A percentile compares a stretch with the other conserved stretches of the same genome.
These are phyloP conservation scores for Sebastes itinus DNA, from an alignment of 2,797 vertebrate genomes.

Conservation along the genomic window DNA sequence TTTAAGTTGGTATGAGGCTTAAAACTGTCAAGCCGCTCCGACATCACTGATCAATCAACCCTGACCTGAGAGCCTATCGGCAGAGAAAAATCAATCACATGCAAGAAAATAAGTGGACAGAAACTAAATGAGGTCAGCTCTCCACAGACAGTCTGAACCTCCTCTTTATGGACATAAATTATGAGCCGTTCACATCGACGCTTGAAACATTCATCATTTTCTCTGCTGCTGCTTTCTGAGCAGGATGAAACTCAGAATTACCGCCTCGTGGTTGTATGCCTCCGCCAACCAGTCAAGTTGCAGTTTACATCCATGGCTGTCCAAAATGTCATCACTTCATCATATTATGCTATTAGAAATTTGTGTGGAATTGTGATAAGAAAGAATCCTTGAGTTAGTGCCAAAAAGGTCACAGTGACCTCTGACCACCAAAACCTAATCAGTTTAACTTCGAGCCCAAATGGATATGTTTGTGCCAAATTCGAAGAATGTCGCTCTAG, in stretches of 20 bases:
- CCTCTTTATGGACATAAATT: constrained; percentile 39
- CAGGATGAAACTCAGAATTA: not conserved
- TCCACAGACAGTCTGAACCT: constrained; percentile 30
- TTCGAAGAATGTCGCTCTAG: too few species aligned
- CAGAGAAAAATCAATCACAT: constrained; percentile 40
- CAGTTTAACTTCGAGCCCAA: too few species aligned
- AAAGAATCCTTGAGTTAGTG: too few species aligned
- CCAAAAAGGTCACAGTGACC: too few species aligned
- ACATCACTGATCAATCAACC: constrained; percentile 28
- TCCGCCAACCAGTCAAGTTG: too few species aligned
- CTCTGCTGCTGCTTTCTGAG: not conserved
- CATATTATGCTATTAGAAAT: too few species aligned
- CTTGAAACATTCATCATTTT: constrained; percentile 30
- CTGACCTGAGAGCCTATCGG: not conserved
- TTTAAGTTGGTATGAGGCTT: not conserved
- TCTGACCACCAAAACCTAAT: too few species aligned
- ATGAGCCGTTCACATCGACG: constrained; percentile 2
- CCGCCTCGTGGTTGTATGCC: too few species aligned
- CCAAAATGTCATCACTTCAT: too few species aligned
- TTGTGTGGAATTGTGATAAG: too few species aligned
- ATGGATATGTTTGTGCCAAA: too few species aligned
- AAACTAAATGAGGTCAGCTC: constrained; percentile 54
- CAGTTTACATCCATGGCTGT: too few species aligned
- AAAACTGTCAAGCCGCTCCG: not conserved
- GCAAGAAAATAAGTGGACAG: constrained; percentile 16